Base-by-base conservation (phyloP, 2,797 vertebrate genomes). In the Geotrypetes seraphini region DNA sequence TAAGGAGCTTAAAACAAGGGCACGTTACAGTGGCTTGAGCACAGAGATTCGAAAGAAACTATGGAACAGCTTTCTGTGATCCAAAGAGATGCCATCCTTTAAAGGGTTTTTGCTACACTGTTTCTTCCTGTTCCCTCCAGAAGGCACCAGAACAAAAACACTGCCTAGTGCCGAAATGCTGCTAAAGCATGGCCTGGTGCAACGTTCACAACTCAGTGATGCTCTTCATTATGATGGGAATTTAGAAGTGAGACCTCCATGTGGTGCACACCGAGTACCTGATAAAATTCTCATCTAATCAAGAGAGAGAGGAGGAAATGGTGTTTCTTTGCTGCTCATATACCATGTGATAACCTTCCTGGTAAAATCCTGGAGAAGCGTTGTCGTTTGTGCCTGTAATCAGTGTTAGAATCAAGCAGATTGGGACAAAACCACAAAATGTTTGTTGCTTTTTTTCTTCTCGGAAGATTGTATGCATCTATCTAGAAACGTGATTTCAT, bases 331-430 rank as follows among this genome's bases (percentile, higher is more conserved):
- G 56, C 52, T 59, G 43, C 58, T 60, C 56, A 45, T 52, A 35
- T 37, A 27, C 30, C 49, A 42, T 26, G 42, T 41, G 39, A 45
- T 34, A 41, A 47, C 36, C 21, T 37, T 39, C 17, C 41, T 27
- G 48, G 50, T 1, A 7, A 45, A 47, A 54, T 69, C 47, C 43
- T 23, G 27, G 22, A 53, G 57, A 60, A 35, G 50, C 45, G 25
- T 57, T 52, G 62, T 71, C 57, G 57, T 58, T 55, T 53, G 52
- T 67, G 57, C 71, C 68, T 67, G 64, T 63, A 75, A 63, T 76
- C 74, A 74, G 72, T 74, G 53, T 75, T 77, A 52, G 39, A 60
- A 53, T 37, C 50, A 64, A 45, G 56, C 50, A 60, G 61, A 60
- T 66, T 17, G 4, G 50, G 21, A 29, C 26, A 50, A 56, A 5